Conservation (phyloP, 1,140 invertebrate genomes). For the Steinernema feltiae region DNA sequence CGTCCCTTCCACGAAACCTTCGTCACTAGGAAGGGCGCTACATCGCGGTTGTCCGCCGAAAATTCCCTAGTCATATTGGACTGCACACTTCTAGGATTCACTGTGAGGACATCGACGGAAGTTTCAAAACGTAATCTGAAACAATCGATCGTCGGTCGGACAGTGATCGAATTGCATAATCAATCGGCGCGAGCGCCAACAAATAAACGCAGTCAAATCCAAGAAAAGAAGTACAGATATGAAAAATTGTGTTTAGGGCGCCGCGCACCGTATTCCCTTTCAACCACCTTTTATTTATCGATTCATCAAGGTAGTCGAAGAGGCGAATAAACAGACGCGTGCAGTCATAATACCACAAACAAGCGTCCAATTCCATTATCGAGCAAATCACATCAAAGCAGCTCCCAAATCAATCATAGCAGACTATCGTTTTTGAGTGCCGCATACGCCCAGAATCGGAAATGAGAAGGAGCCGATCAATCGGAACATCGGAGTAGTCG, state of each 20-base stretch:
- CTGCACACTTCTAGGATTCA: too few relatives aligned
- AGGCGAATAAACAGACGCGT: neutral
- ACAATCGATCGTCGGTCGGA: too few relatives aligned
- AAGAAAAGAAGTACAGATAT: neutral
- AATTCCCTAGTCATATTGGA: conserved; percentile 32
- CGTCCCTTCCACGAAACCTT: conserved; percentile 95
- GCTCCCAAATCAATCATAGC: too few relatives aligned
- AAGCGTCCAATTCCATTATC: neutral
- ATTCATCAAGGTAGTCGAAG: neutral
- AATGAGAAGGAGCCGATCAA: too few relatives aligned
- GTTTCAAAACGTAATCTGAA: conserved; percentile 1
- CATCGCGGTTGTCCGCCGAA: conserved; percentile 52
- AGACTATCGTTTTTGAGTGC: too few relatives aligned
- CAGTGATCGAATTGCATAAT: too few relatives aligned
- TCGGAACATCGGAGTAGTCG: too few relatives aligned
- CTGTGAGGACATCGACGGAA: neutral
- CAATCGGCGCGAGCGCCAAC: too few relatives aligned
- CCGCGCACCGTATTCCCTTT: neutral
- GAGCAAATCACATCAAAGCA: neutral
- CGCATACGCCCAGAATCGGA: too few relatives aligned
- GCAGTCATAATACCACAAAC: neutral
- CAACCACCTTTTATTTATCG: neutral
- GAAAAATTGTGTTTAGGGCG: neutral
- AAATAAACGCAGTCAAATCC: too few relatives aligned
- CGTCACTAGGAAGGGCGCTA: conserved; percentile 85